Base-by-base conservation (phyloP, 2,797 vertebrate species). In the Scarus forsteni region DNA sequence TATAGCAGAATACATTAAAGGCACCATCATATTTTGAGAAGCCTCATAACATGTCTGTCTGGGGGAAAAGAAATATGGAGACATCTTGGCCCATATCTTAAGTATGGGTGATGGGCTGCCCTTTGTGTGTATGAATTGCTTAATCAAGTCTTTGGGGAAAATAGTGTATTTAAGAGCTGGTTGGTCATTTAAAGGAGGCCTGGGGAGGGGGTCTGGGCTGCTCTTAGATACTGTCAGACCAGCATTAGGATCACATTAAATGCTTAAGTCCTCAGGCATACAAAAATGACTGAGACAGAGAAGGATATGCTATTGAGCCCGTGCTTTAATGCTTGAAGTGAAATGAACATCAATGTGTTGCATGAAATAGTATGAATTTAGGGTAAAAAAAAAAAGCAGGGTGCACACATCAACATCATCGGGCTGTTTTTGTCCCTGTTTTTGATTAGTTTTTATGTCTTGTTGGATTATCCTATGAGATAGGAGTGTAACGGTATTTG, bases 1-100 rank as follows among this genome's bases (percentile, higher is more conserved):
- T 90, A 93, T 87, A 89, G 86, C 84, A 80, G 87, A 93, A 92
- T 92, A 88, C 86, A 92, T 93, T 93, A 93, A 91, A 89, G 77
- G 85, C 89, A 89, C 73, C 79, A 85, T 85, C 82, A 80, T 89
- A 88, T 81, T 90, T 84, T 71, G 77, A 86, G 77, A 85, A 83
- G 81, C 81, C 82, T 89, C 82, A 78, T 89, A 90, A 88, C 81
- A 89, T 84, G 75, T 78, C 83, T 79, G 83, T 91, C 81, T 80
- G 50, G 68, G 34, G 52, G 14, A 73, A 74, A 62, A n/a, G 66
- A 79, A 76, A 85, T 73, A 69, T 59, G 77, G 59, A 67, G 84
- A 88, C 79, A 86, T 90, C 84, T 89, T 68, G 74, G 80, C 74
- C 81, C 73, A 82, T 84, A 88, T 88, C 81, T 89, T 86, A 78